These are phyloP conservation scores for Apamea anceps DNA, from an alignment of 2,888 invertebrate genomes.

Conservation along the genomic window DNA sequence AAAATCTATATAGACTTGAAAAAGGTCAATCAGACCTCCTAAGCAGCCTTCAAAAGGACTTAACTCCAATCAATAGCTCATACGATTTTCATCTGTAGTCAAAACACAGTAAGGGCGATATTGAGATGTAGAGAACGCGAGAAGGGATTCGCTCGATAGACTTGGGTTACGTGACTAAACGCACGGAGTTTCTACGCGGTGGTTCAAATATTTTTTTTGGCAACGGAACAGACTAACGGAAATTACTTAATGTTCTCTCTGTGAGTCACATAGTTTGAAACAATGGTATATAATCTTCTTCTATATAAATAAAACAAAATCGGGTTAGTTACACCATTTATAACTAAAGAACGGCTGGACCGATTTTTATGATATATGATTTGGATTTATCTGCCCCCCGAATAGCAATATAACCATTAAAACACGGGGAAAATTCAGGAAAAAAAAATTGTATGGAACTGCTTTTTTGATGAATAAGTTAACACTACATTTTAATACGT, in stretches of 20 bases:
- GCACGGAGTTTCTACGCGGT: constrained; percentile 60
- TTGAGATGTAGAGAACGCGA: constrained; percentile 28
- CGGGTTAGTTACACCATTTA: background rate
- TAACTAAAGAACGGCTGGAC: background rate
- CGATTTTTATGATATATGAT: background rate
- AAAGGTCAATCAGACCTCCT: constrained; percentile 42
- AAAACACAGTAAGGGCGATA: background rate
- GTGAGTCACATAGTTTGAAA: background rate
- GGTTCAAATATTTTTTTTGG: constrained; percentile 47
- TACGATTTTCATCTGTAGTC: constrained; percentile 16
- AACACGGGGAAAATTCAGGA: too few relatives aligned
- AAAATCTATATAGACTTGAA: constrained; percentile 33
- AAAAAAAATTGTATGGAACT: background rate
- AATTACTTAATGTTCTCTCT: constrained; percentile 11
- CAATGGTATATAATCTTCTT: background rate
- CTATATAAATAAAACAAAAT: background rate
- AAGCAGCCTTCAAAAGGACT: constrained; percentile 21
- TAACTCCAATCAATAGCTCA: constrained; percentile 6
- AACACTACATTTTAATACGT: background rate
- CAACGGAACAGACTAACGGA: constrained; percentile 21
- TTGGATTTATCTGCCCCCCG: background rate
- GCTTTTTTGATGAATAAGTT: background rate
- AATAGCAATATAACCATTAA: background rate
- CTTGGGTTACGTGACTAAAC: constrained; percentile 62
- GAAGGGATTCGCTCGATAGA: constrained; percentile 51